phyloP scores from a whole-genome alignment of 2,113 vertebrate species.

The Neogobius melanostomus region DNA sequence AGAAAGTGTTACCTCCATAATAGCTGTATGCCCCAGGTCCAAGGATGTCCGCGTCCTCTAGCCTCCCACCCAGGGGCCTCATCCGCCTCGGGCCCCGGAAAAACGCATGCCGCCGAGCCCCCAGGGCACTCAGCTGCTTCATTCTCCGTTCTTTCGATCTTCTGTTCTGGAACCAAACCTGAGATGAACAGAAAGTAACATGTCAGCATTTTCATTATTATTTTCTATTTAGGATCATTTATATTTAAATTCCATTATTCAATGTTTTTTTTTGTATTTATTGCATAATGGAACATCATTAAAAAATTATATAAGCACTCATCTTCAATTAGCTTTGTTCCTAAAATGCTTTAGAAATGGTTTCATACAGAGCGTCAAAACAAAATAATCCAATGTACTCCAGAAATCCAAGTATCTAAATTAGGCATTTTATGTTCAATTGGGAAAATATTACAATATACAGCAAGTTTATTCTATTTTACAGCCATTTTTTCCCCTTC shows the following conservation, averaged over 20 bases:
- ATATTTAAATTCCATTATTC: too few relatives aligned
- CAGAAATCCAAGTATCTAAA: not conserved
- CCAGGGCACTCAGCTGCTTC: constrained; percentile 94
- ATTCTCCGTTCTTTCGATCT: constrained; percentile 92
- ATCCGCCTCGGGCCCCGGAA: constrained; percentile 93
- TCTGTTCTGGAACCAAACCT: constrained; percentile 76
- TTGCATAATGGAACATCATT: not conserved
- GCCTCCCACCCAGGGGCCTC: constrained; percentile 88
- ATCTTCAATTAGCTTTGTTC: too few relatives aligned
- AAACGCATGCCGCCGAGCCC: constrained; percentile 90
- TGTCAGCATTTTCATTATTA: not conserved
- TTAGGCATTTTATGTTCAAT: not conserved
- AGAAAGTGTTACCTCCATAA: constrained; percentile 86
- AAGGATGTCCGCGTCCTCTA: constrained; percentile 94
- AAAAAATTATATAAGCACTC: too few relatives aligned
- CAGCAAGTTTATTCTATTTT: not conserved
- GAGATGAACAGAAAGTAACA: constrained; percentile 3
- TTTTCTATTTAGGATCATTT: too few relatives aligned
- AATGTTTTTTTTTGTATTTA: not conserved
- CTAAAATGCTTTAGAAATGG: not conserved
- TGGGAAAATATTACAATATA: not conserved
- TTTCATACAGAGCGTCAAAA: not conserved
- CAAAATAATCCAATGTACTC: not conserved
- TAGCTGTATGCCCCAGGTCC: constrained; percentile 92
- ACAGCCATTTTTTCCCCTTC: not conserved